Conservation (phyloP, 2,888 invertebrate genomes). For the Dendrolimus pini region DNA sequence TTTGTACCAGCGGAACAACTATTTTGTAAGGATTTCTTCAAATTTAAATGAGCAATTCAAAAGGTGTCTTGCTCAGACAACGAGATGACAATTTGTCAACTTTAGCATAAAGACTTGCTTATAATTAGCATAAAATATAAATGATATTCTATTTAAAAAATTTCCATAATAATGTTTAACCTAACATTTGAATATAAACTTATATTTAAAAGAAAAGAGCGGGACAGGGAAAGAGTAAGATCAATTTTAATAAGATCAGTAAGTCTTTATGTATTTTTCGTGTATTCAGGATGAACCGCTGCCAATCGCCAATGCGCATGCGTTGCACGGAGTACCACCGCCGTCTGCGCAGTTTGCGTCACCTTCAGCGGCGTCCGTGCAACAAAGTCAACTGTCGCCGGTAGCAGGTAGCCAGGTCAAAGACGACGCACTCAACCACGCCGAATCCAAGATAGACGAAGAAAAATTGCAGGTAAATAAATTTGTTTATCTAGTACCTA, state of each 20-base stretch:
- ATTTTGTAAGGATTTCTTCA: slow-evolving; percentile 28
- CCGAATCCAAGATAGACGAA: slow-evolving; percentile 65
- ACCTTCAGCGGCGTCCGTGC: slow-evolving; percentile 20
- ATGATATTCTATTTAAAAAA: too few relatives aligned
- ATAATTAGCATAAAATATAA: neutral
- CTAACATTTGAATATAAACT: too few relatives aligned
- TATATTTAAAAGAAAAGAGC: too few relatives aligned
- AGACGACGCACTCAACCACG: slow-evolving; percentile 59
- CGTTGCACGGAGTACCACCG: slow-evolving; percentile 52
- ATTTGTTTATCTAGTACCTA: neutral
- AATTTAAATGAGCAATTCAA: slow-evolving; percentile 19
- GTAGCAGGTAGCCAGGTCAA: slow-evolving; percentile 34
- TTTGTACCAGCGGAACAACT: slow-evolving; percentile 26
- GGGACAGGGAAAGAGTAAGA: too few relatives aligned
- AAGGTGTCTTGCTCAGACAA: neutral
- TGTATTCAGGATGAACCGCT: slow-evolving; percentile 55
- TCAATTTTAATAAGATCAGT: too few relatives aligned
- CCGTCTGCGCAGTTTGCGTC: slow-evolving; percentile 11
- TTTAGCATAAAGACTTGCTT: neutral
- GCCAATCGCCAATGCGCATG: slow-evolving; percentile 64
- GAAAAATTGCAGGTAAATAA: slow-evolving; percentile 63
- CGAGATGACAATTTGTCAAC: neutral
- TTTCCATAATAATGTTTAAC: too few relatives aligned
- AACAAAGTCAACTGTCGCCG: slow-evolving; percentile 25
- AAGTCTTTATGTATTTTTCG: neutral